Evolutionary conservation across 2,113 vertebrate species (phyloP), one percentile per base, ranked within the genome.

Genomic region (Peromyscus maniculatus): DNA sequence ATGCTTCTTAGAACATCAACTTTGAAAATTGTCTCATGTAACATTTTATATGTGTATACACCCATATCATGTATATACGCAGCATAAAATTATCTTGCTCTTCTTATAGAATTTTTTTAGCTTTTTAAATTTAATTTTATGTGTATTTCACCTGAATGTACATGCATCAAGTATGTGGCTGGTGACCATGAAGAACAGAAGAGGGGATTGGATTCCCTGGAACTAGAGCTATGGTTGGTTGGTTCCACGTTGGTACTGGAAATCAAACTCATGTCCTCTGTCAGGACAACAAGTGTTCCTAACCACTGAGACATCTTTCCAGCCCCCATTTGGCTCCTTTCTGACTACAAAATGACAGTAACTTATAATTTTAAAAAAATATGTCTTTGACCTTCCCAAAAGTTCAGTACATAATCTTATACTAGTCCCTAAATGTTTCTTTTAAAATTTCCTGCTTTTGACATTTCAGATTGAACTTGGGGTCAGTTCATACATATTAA

Each of bases 361-460:
- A 91, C 64, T 95, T 87, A 82, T 6, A 91, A 90, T 96, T 97
- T 78, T 9, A n/a, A 89, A 71, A n/a, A 88, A n/a, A 36, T 59
- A 95, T 28, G n/a, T 82, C 15, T 96, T 95, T 91, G 49, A 16
- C 78, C 11, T 88, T 88, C 83, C 86, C 59, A 91, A 90, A 97
- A 91, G 13, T 91, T 24, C 16, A 90, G 33, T 74, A 96, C 55
- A 93, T 87, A 95, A 90, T 78, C 66, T 82, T 83, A n/a, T 36
- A 88, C 21, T 1, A 94, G 75, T 6, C 2, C 67, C 10, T 9
- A 94, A 82, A 33, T 39, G 94, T 17, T 92, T 69, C 80, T 7
- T 94, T 97, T 96, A 31, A 64, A 82, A 95, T 71, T 91, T 91
- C 67, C 91, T 97, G 79, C 87, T 46, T 94, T 91, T 96, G 91